A percentile compares a stretch with the other conserved stretches of the same genome.
These are phyloP conservation scores for Lichenostomus cassidix DNA, from an alignment of 2,113 vertebrate genomes.

Conservation along the genomic window DNA sequence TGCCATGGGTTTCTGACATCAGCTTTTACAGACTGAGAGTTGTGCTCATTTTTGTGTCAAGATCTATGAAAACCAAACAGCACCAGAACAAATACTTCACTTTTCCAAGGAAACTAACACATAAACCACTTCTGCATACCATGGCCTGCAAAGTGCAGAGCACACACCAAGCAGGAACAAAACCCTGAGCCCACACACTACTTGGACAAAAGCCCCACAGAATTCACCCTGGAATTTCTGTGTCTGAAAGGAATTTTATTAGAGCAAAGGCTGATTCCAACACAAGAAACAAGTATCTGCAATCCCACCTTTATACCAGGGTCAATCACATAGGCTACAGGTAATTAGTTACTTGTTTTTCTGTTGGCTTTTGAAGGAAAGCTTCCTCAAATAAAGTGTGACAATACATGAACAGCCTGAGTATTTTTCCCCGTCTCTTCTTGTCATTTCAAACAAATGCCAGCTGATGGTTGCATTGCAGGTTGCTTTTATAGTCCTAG, in stretches of 20 bases:
- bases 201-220: background rate
- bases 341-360: background rate
- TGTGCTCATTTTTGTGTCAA: background rate
- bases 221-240: background rate
- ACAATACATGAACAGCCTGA: background rate
- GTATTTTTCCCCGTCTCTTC: background rate
- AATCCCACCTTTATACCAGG: background rate
- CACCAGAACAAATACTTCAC: background rate
- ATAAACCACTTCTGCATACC: constrained; percentile 19
- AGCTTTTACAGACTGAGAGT: background rate
- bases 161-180: constrained; percentile 14
- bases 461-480: background rate
- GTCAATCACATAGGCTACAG: background rate
- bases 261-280: background rate
- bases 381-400: background rate
- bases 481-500: background rate
- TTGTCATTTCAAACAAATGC: background rate
- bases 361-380: background rate
- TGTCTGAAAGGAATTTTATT: background rate
- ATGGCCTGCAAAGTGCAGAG: background rate
- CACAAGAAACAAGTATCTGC: background rate
- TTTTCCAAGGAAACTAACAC: constrained; percentile 26
- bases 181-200: background rate
- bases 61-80: constrained; percentile 23
- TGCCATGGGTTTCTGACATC: background rate